Percentiles rank a stretch among this genome's conserved stretches.
phyloP scores from a whole-genome alignment of 2,113 vertebrate genomes.

The Coptodon bakossiorum region DNA sequence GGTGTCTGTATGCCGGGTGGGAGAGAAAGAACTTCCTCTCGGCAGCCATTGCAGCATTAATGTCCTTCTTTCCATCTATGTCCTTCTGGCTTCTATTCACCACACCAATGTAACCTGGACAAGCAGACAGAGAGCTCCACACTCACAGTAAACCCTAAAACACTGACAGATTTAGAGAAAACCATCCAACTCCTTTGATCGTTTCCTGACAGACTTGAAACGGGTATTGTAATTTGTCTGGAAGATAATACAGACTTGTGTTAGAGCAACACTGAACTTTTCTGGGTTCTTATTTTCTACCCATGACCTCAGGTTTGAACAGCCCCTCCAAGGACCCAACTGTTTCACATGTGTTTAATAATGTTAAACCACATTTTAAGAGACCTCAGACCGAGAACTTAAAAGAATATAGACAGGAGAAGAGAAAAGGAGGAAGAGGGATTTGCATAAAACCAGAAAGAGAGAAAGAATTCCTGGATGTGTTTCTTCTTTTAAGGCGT shows the following conservation, averaged over 20 bases:
- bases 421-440: neutral
- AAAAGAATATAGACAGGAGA: neutral
- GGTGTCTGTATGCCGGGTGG: slow-evolving; percentile 91
- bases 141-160: neutral
- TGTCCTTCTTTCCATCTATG: slow-evolving; percentile 97
- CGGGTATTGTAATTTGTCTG: neutral
- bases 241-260: neutral
- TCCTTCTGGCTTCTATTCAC: slow-evolving; percentile 99
- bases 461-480: neutral
- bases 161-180: neutral
- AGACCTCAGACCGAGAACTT: neutral
- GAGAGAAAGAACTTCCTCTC: slow-evolving; percentile 97
- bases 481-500: neutral
- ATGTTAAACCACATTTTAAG: slow-evolving; percentile 14
- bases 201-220: slow-evolving; percentile 3
- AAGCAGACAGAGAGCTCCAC: neutral
- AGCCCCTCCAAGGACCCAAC: neutral
- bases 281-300: neutral
- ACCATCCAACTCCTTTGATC: slow-evolving; percentile 4
- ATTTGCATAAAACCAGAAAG: neutral
- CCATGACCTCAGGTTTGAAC: neutral
- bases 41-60: slow-evolving; percentile 87
- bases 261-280: neutral
- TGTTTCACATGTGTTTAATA: neutral
- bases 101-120: slow-evolving; percentile 92